Conservation (phyloP, 2,113 vertebrate species). For the Seriola rivoliana region DNA sequence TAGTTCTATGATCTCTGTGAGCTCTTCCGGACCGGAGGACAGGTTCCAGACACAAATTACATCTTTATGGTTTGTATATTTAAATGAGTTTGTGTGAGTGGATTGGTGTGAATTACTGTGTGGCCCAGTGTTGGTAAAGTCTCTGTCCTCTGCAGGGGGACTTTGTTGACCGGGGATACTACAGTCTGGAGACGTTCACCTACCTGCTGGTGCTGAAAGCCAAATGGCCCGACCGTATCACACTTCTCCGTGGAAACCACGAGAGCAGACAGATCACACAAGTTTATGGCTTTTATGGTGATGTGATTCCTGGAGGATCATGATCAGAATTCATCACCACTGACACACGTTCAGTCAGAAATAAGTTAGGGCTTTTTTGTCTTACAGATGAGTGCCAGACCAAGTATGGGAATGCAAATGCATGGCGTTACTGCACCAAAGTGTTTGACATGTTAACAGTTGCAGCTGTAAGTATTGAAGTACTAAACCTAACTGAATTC, state of each 20-base stretch:
- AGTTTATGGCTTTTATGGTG: constrained; percentile 98
- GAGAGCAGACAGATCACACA: constrained; percentile 99
- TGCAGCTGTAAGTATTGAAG: constrained; percentile 91
- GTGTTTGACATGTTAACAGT: constrained; percentile 99
- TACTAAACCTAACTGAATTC: neutral
- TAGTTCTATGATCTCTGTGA: constrained; percentile 99
- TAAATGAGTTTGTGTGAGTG: neutral
- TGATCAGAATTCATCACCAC: neutral
- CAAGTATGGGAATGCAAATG: constrained; percentile 98
- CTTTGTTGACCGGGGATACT: constrained; percentile 98
- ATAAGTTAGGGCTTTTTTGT: neutral
- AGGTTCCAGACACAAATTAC: constrained; percentile 98
- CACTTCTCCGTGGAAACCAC: constrained; percentile 95
- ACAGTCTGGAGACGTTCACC: constrained; percentile 98
- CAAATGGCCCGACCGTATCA: constrained; percentile 99
- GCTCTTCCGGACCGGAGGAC: constrained; percentile 96
- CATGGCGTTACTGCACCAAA: constrained; percentile 99
- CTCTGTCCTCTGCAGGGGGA: constrained; percentile 87
- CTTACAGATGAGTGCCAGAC: constrained; percentile 97
- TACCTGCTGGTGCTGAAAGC: constrained; percentile 97
- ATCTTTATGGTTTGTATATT: constrained; percentile 94
- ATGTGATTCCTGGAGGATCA: neutral
- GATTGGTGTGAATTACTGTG: neutral
- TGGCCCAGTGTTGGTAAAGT: neutral
- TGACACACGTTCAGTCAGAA: neutral